A percentile compares a stretch with the other conserved stretches of the same genome.
These are phyloP conservation scores for Psophia crepitans DNA, from an alignment of 2,113 vertebrate genomes.

Conservation along the genomic window DNA sequence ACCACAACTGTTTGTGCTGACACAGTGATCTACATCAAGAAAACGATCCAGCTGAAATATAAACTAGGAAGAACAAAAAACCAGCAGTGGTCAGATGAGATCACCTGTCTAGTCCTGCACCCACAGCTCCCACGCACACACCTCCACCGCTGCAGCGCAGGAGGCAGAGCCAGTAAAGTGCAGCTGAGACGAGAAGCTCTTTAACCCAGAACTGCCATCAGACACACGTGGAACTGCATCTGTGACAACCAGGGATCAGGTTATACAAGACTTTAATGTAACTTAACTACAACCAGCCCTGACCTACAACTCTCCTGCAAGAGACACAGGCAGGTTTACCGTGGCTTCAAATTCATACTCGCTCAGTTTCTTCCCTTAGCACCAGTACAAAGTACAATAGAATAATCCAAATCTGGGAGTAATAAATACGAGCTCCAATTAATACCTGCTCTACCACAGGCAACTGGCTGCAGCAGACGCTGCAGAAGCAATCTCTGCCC, in stretches of 20 bases:
- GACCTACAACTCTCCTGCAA: background rate
- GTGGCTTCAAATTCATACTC: background rate
- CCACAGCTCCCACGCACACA: background rate
- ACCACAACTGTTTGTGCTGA: background rate
- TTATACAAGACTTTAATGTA: background rate
- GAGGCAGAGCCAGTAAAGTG: background rate
- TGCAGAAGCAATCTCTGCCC: background rate
- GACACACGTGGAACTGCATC: background rate
- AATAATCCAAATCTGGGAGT: background rate
- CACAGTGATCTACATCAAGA: background rate
- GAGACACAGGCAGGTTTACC: background rate
- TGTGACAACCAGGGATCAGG: background rate
- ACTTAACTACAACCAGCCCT: background rate
- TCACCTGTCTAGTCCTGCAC: background rate
- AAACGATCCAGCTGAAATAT: background rate
- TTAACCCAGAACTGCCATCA: slow-evolving; percentile 27
- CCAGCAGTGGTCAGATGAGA: background rate
- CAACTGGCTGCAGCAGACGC: background rate
- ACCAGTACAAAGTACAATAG: background rate
- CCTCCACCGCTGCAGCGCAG: background rate
- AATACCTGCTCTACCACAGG: background rate
- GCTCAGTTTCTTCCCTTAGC: background rate
- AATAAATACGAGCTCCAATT: background rate
- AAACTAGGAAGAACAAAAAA: background rate
- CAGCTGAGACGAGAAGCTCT: background rate